Base-by-base conservation (phyloP, 1,140 invertebrate genomes). In the Anastrepha ludens region DNA sequence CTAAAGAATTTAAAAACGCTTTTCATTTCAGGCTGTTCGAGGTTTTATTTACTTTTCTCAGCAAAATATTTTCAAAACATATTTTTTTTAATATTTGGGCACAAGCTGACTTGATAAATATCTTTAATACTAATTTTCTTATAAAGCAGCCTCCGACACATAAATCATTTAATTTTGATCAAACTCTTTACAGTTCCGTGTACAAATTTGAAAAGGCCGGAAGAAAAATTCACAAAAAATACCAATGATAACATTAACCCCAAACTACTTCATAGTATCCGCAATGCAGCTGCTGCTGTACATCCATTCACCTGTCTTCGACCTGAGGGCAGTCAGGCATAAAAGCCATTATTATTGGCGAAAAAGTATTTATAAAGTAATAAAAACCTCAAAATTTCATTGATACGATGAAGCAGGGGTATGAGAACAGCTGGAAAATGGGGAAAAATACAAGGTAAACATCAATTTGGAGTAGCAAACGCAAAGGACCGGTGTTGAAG, bases 361-460 rank as follows among this genome's bases (percentile, higher is more conserved):
- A 70, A 87, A 87, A 87, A 87, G 86, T 87, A 87, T 87, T 87
- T 87, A 62, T 87, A 87, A 87, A 87, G 86, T 87, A 87, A 87
- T 87, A 87, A 87, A 87, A 87, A 47, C 62, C 39, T 67, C 17
- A 87, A 87, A 87, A 87, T 87, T 55, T 58, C 85, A 86, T 86
- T 86, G 85, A 86, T 86, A 65, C 85, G 17, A n/a, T 9, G 58
- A 86, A 62, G 85, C 50, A 5, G 47, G 3, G 47, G 47, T n/a
- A 81, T 9, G n/a, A 55, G 47, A 17, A 13, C 44, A 9, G 47
- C 47, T 55, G 74, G 55, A 55, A 81, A 67, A 67, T 7, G 2
- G 17, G 6, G 29, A 67, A 67, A 67, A 15, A 67, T 4, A 5
- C 47, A 58, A 58, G 20, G 74, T 9, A 81, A 81, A 58, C 74